Base-by-base conservation (phyloP, 2,888 invertebrate genomes). In the Troides aeacus region DNA sequence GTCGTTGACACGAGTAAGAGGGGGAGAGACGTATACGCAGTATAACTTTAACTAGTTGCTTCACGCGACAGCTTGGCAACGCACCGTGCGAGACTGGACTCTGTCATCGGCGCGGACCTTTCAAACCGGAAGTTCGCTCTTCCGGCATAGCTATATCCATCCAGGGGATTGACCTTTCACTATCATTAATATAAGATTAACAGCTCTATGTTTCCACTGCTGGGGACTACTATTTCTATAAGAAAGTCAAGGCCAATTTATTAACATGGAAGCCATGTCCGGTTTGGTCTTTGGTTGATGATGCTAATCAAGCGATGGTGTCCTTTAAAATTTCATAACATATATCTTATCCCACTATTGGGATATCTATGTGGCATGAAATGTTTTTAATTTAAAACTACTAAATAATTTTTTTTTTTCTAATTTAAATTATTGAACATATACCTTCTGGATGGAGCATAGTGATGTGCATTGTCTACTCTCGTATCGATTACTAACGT, bases 1-100 rank as follows among this genome's bases (percentile, higher is more conserved):
- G 74, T 95, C 96, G 79, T 94, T 96, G 85, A 96, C 95, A 89
- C 94, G 96, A 95, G 96, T 96, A 96, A 95, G 95, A 89, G 85
- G 84, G 79, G 84, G 82, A 68, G 74, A 75, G 72, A 73, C 74
- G 73, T 82, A 80, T 80, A 85, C 84, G 77, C 85, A 87, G 75
- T 91, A 88, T 83, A 83, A 84, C 79, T 89, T 89, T 83, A 84
- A 86, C 57, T 57, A 57, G 21, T 57, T 21, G 83, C 82, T 86
- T 73, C 79, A 79, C 71, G 80, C 86, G 81, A 88, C 83, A 86
- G 78, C 82, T 71, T 70, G 39, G 66, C 58, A 39, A 62, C 50
- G 50, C 50, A 50, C 15, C 57, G 21, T 57, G 73, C 76, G 77
- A 76, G 77, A 77, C 73, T 79, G 79, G 75, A 77, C 79, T 72